Evolutionary conservation across 2,797 vertebrate species (phyloP).

Genomic region (Amazona finschi): DNA sequence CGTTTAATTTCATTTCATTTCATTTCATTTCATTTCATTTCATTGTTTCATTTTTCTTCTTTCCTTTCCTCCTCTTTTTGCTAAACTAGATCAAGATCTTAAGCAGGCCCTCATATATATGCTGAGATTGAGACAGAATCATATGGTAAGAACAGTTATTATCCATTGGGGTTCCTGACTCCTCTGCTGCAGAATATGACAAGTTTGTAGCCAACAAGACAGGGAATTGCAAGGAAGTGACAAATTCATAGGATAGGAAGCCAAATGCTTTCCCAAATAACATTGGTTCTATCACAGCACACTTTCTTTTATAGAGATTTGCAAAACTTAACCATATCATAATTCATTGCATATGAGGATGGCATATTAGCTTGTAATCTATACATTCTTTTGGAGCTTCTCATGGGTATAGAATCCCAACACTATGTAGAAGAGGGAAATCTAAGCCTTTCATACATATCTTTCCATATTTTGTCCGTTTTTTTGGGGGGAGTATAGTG

Average conservation of each 20-base stretch:
- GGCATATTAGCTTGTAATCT: background rate
- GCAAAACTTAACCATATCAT: background rate
- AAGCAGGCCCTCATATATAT: background rate
- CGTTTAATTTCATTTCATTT: background rate
- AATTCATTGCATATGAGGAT: background rate
- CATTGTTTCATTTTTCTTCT: background rate
- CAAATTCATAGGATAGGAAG: background rate
- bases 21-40: background rate
- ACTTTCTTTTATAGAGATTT: background rate
- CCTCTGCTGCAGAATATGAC: background rate
- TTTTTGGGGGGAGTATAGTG: background rate
- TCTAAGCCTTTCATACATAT: background rate
- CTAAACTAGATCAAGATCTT: background rate
- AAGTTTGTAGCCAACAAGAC: background rate
- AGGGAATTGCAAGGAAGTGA: background rate
- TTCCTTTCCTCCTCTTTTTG: background rate
- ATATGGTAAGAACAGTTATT: background rate
- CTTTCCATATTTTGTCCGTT: constrained; percentile 17
- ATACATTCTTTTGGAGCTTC: background rate
- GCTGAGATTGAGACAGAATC: background rate
- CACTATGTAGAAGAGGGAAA: background rate
- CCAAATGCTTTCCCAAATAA: background rate
- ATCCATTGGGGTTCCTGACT: background rate
- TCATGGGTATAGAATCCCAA: background rate
- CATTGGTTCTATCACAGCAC: background rate